Conservation (phyloP, 2,113 vertebrate species). For the Columba livia region DNA sequence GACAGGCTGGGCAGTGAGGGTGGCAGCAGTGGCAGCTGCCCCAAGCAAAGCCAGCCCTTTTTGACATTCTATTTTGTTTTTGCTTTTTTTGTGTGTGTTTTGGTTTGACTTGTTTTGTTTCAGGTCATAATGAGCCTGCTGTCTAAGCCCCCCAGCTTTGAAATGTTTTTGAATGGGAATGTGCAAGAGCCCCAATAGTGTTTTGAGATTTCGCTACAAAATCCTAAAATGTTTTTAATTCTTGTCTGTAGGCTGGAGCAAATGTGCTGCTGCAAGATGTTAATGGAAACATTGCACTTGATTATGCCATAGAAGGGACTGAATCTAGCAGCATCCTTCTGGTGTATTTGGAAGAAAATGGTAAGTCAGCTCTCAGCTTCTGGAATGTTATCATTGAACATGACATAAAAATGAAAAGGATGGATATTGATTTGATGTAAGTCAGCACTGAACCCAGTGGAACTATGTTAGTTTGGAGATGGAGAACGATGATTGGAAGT, state of each 20-base stretch:
- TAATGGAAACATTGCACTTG: slow-evolving; percentile 88
- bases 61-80: neutral
- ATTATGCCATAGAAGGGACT: slow-evolving; percentile 89
- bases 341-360: slow-evolving; percentile 90
- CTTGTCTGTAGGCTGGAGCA: slow-evolving; percentile 82
- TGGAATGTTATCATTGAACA: neutral
- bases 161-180: neutral
- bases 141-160: neutral
- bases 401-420: neutral
- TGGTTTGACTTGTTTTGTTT: neutral
- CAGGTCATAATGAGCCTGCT: neutral
- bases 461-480: neutral
- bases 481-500: neutral
- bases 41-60: neutral
- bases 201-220: neutral
- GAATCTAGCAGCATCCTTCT: slow-evolving; percentile 88
- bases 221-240: neutral
- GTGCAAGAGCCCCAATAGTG: neutral
- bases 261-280: slow-evolving; percentile 92
- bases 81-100: neutral
- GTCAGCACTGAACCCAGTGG: neutral
- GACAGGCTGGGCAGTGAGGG: neutral
- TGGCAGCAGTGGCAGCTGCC: neutral
- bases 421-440: neutral
- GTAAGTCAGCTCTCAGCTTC: slow-evolving; percentile 70